These are phyloP conservation scores for Lithophane leautieri DNA, from an alignment of 2,888 invertebrate genomes.

Conservation along the genomic window DNA sequence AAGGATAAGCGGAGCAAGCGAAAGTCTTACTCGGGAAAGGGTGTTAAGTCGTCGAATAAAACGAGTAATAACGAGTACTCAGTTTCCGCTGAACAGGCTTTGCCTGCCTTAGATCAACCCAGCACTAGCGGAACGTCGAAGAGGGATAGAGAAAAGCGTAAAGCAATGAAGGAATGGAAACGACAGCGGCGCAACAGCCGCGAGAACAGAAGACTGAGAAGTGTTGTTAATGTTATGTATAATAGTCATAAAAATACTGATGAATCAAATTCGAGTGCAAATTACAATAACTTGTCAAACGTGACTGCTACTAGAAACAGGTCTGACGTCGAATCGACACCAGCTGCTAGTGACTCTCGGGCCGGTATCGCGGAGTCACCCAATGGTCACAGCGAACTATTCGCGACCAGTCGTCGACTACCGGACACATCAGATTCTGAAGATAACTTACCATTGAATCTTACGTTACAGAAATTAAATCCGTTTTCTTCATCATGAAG, in stretches of 20 bases:
- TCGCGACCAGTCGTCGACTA: constrained; percentile 4
- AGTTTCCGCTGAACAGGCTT: constrained; percentile 18
- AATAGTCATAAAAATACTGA: constrained; percentile 68
- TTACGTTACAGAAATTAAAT: constrained; percentile 75
- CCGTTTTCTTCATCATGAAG: constrained; percentile 56
- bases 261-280: constrained; percentile 70
- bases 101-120: constrained; percentile 51
- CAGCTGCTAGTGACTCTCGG: constrained; percentile 24
- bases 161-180: constrained; percentile 49
- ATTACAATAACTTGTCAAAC: constrained; percentile 56
- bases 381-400: constrained; percentile 1
- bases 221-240: constrained; percentile 83
- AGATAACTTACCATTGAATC: constrained; percentile 83
- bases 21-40: constrained; percentile 79
- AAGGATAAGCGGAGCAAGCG: constrained; percentile 72
- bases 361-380: constrained; percentile 7
- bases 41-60: constrained; percentile 79
- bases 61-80: constrained; percentile 35
- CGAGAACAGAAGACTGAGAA: constrained; percentile 83
- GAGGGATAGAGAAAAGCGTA: constrained; percentile 45
- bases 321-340: constrained; percentile 45
- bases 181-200: constrained; percentile 67
- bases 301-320: constrained; percentile 43
- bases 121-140: constrained; percentile 63
- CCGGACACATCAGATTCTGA: constrained; percentile 78